These are phyloP conservation scores for Xyliphius kryptos DNA, from an alignment of 2,113 vertebrate species.

Conservation along the genomic window DNA sequence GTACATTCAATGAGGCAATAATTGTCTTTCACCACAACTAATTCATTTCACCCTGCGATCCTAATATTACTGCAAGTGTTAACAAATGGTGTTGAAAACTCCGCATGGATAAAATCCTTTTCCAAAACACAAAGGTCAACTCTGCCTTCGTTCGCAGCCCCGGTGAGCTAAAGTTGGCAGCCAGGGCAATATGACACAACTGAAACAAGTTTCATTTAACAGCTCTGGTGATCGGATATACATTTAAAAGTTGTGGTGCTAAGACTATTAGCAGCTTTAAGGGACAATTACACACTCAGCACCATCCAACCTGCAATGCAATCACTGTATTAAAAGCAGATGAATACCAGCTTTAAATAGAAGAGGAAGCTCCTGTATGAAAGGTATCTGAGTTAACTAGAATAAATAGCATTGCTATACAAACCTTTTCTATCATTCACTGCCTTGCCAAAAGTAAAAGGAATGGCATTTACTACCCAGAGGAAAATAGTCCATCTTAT, in stretches of 20 bases:
- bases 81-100: slow-evolving; percentile 11
- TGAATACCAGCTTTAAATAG: not conserved
- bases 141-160: slow-evolving; percentile 8
- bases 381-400: not conserved
- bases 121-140: slow-evolving; percentile 16
- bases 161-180: slow-evolving; percentile 24
- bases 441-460: slow-evolving; percentile 64
- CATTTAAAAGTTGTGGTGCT: not conserved
- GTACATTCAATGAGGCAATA: not conserved
- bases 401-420: slow-evolving; percentile 25
- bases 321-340: not conserved
- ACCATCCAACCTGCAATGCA: not conserved
- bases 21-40: slow-evolving; percentile 24
- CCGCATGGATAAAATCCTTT: slow-evolving; percentile 2
- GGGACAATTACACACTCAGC: slow-evolving; percentile 7
- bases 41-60: slow-evolving; percentile 19
- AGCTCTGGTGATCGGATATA: slow-evolving; percentile 2
- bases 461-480: slow-evolving; percentile 66
- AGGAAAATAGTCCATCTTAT: slow-evolving; percentile 71
- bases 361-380: not conserved
- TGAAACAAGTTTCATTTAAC: slow-evolving; percentile 20
- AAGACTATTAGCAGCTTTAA: slow-evolving; percentile 13
- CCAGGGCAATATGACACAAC: slow-evolving; percentile 17
- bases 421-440: slow-evolving; percentile 80
- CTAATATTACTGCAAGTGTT: slow-evolving; percentile 13